Conservation (phyloP, 2,113 vertebrate genomes). For the Lethenteron reissneri region DNA sequence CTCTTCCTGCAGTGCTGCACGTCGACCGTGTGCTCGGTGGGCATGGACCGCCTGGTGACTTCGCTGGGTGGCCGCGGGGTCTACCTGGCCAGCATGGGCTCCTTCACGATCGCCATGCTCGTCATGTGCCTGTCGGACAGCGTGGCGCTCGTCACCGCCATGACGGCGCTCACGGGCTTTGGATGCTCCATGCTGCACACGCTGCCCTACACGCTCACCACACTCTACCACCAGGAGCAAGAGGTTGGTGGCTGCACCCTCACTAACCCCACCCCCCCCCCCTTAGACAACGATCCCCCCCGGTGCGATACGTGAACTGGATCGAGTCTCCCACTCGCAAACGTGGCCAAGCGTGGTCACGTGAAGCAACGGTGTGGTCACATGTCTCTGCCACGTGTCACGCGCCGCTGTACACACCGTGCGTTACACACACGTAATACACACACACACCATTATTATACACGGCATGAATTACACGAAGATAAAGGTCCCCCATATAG, state of each 20-base stretch:
- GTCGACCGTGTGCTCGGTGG: conserved; percentile 39
- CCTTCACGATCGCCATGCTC: conserved; percentile 29
- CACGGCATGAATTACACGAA: too few relatives aligned
- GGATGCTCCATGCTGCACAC: conserved; percentile 52
- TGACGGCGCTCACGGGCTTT: conserved; percentile 37
- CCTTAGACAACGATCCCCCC: too few relatives aligned
- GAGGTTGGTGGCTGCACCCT: conserved; percentile 22
- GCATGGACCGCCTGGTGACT: conserved; percentile 46
- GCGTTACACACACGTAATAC: too few relatives aligned
- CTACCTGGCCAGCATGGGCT: conserved; percentile 37
- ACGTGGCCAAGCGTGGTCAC: too few relatives aligned
- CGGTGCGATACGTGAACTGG: too few relatives aligned
- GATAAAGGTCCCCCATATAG: too few relatives aligned
- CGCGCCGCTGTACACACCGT: too few relatives aligned
- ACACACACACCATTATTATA: too few relatives aligned
- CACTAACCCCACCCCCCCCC: too few relatives aligned
- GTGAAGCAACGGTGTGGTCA: too few relatives aligned
- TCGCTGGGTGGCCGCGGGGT: conserved; percentile 27
- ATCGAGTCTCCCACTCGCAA: too few relatives aligned
- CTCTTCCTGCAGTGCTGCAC: conserved; percentile 53
- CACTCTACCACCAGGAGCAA: conserved; percentile 46
- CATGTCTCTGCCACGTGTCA: too few relatives aligned
- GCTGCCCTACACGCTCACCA: conserved; percentile 46
- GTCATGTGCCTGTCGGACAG: conserved; percentile 43
- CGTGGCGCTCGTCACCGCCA: conserved; percentile 30